Evolutionary conservation across 2,888 invertebrate genomes (phyloP), one percentile per base, ranked within the genome.

Genomic region (Acanthosoma haemorrhoidale): DNA sequence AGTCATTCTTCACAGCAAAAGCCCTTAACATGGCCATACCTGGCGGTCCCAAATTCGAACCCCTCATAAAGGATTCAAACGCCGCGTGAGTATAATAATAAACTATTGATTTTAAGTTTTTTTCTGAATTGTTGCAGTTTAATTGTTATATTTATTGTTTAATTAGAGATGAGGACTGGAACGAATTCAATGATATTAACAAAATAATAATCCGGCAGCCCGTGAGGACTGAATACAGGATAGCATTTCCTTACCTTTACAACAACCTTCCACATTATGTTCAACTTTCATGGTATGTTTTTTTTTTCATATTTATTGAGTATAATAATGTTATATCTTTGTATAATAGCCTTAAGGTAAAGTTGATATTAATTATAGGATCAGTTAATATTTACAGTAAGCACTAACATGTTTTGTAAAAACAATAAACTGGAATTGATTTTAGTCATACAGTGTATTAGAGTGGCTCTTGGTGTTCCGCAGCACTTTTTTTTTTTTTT

Each of bases 121-220:
- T 29, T 25, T 25, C 18, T 18, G 36, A 3, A 39, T 3, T 32
- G 21, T 1, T 11, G 6, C 63, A 13, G 25, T 51, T 25, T 43
- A 1, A 4, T 11, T 13, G 18, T 21, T 2, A 41, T 18, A 16
- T n/a, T 58, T 63, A 21, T 63, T 43, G 9, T 4, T 25, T 3
- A 13, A 11, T 18, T 77, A 91, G 94, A 1, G 99, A 99, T 83
- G 99, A 99, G 82, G 99, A 99, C 80, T 99, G 99, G 99, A 99
- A 99, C 82, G 99, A 99, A 82, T 99, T 99, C 79, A 99, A 99
- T 83, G 99, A 99, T 79, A 99, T 99, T 76, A 99, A 99, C 81
- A 99, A 99, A 83, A 98, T 99, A 77, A 99, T 99, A 74, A 99
- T 99, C 76, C 85, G 99, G 8, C 98, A 99, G 79, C 98, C 98